These are phyloP conservation scores for Deroplatys truncata DNA, from an alignment of 2,888 invertebrate species.

Conservation along the genomic window DNA sequence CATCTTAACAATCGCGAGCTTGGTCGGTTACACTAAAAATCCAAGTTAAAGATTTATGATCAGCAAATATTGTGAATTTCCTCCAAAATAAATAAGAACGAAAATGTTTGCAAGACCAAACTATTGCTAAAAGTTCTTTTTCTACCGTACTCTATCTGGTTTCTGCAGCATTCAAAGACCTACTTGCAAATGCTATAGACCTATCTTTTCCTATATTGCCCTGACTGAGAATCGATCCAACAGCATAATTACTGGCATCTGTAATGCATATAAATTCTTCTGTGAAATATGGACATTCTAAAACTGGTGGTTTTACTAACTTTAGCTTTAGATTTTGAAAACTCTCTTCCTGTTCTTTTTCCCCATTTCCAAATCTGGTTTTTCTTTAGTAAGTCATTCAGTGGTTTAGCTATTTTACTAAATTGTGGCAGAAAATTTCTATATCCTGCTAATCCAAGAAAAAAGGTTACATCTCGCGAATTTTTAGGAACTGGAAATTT, in stretches of 20 bases:
- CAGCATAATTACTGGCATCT: background rate
- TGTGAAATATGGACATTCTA: background rate
- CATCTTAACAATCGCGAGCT: background rate
- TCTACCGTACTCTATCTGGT: background rate
- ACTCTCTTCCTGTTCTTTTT: background rate
- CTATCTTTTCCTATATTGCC: background rate
- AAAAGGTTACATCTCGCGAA: background rate
- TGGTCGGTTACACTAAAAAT: background rate
- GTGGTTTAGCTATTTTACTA: too few relatives aligned
- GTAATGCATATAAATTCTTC: background rate
- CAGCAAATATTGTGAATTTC: background rate
- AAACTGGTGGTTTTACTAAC: background rate
- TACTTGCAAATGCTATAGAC: background rate
- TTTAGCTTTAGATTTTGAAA: background rate
- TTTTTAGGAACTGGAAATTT: background rate
- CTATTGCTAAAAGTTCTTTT: background rate
- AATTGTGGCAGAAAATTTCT: background rate
- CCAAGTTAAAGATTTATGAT: background rate
- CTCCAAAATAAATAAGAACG: background rate
- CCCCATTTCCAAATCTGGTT: background rate
- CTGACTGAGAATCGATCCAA: background rate
- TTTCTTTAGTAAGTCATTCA: too few relatives aligned
- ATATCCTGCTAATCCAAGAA: slow-evolving; percentile 3
- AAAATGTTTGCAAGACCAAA: too few relatives aligned
- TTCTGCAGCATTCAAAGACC: background rate